These are phyloP conservation scores for Andrena hattorfiana DNA, from an alignment of 2,888 invertebrate genomes.

Conservation along the genomic window DNA sequence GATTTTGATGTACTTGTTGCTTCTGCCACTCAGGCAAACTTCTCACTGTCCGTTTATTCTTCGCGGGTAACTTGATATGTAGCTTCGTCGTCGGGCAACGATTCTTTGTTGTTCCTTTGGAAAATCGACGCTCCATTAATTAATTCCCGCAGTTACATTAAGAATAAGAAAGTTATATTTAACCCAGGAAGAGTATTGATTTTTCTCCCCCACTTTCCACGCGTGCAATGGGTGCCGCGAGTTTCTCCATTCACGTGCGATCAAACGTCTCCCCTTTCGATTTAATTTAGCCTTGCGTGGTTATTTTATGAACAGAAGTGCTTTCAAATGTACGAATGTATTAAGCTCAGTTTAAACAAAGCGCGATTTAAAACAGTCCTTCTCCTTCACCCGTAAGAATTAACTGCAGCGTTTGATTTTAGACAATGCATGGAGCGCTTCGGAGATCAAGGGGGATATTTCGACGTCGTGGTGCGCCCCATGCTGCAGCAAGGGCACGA, in stretches of 20 bases:
- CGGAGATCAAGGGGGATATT: conserved; percentile 81
- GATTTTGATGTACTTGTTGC: conserved; percentile 60
- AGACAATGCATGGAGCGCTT: conserved; percentile 63
- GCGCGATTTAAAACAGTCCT: neutral
- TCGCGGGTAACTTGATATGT: neutral
- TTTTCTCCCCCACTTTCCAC: conserved; percentile 36
- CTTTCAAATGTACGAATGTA: neutral
- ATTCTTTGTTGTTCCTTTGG: neutral
- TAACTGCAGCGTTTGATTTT: conserved; percentile 16
- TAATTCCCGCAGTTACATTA: conserved; percentile 7
- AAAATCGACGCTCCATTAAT: neutral
- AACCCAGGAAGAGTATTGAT: conserved; percentile 59
- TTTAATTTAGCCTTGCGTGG: neutral
- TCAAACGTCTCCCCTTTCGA: neutral
- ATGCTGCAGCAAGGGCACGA: conserved; percentile 86
- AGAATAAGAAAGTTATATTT: conserved; percentile 42
- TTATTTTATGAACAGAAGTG: neutral
- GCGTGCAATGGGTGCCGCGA: conserved; percentile 5
- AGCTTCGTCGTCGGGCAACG: neutral
- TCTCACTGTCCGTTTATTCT: neutral
- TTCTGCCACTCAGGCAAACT: conserved; percentile 6
- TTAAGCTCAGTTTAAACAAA: neutral
- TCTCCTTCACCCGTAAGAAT: neutral
- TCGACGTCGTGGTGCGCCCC: conserved; percentile 85
- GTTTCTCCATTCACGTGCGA: conserved; percentile 35